Evolutionary conservation across 2,113 vertebrate genomes (phyloP).

Genomic region (Limnothrissa miodon): DNA sequence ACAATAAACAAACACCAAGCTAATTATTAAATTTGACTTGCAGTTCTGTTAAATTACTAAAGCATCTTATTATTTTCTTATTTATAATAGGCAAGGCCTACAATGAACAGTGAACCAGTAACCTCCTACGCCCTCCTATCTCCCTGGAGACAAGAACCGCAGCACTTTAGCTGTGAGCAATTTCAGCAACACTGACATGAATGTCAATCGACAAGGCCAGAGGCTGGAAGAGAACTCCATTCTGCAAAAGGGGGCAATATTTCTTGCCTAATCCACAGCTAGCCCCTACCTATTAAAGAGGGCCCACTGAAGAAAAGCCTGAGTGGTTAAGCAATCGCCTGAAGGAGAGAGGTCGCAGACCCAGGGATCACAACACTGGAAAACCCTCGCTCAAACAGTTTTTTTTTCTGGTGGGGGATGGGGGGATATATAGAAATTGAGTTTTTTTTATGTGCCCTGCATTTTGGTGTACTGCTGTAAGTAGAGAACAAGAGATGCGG

Average conservation of each 20-base stretch:
- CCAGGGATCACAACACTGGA: background rate
- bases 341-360: background rate
- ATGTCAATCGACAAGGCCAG: background rate
- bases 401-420: no score
- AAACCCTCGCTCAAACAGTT: background rate
- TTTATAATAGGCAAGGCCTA: background rate
- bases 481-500: no score
- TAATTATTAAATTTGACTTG: background rate
- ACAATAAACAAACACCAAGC: background rate
- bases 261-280: background rate
- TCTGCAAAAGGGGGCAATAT: background rate
- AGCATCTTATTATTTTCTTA: background rate
- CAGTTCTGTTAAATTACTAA: background rate
- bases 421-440: no score
- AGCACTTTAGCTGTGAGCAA: background rate
- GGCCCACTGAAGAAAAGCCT: background rate
- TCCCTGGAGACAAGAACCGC: background rate
- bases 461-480: no score
- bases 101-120: background rate
- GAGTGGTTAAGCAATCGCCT: constrained; percentile 2
- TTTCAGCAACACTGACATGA: constrained; percentile 5
- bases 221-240: background rate
- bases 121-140: background rate
- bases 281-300: background rate
- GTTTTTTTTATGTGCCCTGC: no score